A percentile compares a stretch with the other conserved stretches of the same genome.
Evolutionary conservation across 2,888 invertebrate species (phyloP).

Genomic region (Lacanobia wlatinum): DNA sequence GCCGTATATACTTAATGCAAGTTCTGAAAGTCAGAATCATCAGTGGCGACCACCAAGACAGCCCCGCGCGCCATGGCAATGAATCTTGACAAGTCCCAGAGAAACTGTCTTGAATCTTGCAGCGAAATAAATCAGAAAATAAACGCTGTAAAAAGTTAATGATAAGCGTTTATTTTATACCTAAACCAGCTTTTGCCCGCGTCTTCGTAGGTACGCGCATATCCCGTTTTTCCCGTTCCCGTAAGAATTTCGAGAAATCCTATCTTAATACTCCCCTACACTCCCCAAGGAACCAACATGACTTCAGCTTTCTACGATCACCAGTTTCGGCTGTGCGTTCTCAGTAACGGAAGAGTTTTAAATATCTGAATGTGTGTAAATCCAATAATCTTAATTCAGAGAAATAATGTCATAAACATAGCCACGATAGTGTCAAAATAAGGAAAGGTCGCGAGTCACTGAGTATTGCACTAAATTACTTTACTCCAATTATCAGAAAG

Average conservation of each 20-base stretch:
- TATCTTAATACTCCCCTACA: no score
- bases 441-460: slow-evolving; percentile 47
- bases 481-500: slow-evolving; percentile 57
- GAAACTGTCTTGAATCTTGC: not conserved
- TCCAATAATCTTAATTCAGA: not conserved
- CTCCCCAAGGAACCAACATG: no score
- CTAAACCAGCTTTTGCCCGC: no score
- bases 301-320: no score
- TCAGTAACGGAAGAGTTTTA: no score
- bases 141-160: no score
- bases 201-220: no score
- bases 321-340: no score
- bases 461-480: slow-evolving; percentile 9
- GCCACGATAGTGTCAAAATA: slow-evolving; percentile 2
- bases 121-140: not conserved
- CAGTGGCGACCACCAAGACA: not conserved
- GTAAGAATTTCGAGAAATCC: no score
- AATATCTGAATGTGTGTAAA: not conserved
- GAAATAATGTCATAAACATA: not conserved
- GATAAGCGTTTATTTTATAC: no score
- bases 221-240: no score
- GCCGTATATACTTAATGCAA: no score
- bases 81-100: not conserved
- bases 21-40: not conserved
- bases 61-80: not conserved